These are phyloP conservation scores for Apomyelois bistriatella DNA, from an alignment of 2,888 invertebrate species.

Conservation along the genomic window DNA sequence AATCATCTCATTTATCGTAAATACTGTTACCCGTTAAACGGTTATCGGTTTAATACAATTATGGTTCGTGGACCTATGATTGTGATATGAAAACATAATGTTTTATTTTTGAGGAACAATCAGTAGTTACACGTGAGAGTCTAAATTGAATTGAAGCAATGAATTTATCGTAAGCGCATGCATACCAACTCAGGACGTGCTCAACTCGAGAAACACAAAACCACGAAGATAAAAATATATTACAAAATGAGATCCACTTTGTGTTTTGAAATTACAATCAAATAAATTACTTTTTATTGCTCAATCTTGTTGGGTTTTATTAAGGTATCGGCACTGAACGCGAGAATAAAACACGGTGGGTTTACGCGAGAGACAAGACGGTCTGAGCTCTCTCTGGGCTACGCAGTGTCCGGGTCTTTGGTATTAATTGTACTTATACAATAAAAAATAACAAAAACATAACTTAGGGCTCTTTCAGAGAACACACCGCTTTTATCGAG, in stretches of 20 bases:
- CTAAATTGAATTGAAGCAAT: conserved; percentile 58
- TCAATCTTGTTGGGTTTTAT: conserved; percentile 80
- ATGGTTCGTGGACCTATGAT: conserved; percentile 19
- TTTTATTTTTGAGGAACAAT: conserved; percentile 50
- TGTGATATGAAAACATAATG: conserved; percentile 53
- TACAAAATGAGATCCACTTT: conserved; percentile 78
- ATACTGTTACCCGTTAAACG: conserved; percentile 11
- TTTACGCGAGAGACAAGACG: conserved; percentile 71
- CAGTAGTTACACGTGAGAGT: conserved; percentile 39
- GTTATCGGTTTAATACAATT: conserved; percentile 6
- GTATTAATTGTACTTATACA: too few species aligned
- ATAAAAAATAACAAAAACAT: too few species aligned
- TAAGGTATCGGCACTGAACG: conserved; percentile 76
- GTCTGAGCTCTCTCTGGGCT: conserved; percentile 46
- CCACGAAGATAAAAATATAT: conserved; percentile 78
- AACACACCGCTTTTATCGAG: too few species aligned
- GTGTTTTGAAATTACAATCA: conserved; percentile 80
- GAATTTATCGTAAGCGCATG: conserved; percentile 56
- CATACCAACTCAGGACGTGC: conserved; percentile 61
- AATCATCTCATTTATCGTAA: conserved; percentile 3
- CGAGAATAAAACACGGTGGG: conserved; percentile 75
- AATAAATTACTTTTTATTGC: conserved; percentile 80
- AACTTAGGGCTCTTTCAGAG: too few species aligned
- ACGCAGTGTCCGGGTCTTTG: conserved; percentile 28
- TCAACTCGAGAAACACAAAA: conserved; percentile 68